These are phyloP conservation scores for Crepidodera aurea DNA, from an alignment of 2,888 invertebrate genomes.

Conservation along the genomic window DNA sequence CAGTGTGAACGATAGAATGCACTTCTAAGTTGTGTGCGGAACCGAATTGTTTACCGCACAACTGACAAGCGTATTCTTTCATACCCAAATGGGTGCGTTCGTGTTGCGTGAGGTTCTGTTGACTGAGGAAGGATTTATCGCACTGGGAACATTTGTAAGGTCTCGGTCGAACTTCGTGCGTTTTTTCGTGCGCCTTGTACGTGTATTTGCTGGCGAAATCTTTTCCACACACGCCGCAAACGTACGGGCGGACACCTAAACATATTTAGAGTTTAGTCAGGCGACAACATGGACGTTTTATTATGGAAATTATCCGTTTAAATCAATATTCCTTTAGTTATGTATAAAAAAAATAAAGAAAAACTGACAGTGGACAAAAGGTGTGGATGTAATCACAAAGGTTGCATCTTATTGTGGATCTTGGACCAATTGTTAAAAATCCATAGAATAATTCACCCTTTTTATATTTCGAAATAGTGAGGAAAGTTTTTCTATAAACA, in stretches of 20 bases:
- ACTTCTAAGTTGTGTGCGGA: constrained; percentile 76
- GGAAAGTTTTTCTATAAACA: too few relatives aligned
- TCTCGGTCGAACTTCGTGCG: constrained; percentile 73
- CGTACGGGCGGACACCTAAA: constrained; percentile 70
- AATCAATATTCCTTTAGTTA: too few relatives aligned
- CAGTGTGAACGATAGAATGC: constrained; percentile 81
- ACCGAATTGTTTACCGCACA: constrained; percentile 80
- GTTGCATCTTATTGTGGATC: too few relatives aligned
- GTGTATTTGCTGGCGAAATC: constrained; percentile 83
- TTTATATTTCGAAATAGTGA: too few relatives aligned
- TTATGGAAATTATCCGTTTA: too few relatives aligned
- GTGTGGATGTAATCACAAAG: too few relatives aligned
- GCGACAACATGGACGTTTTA: neutral
- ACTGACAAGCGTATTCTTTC: constrained; percentile 73
- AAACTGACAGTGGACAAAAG: too few relatives aligned
- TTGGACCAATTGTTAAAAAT: too few relatives aligned
- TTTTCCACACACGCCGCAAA: constrained; percentile 73
- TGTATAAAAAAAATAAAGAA: too few relatives aligned
- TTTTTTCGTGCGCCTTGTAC: constrained; percentile 77
- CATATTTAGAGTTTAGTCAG: too few relatives aligned
- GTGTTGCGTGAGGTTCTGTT: constrained; percentile 78
- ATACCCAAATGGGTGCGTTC: constrained; percentile 76
- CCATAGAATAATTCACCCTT: too few relatives aligned
- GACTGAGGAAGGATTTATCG: constrained; percentile 77
- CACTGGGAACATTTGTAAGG: constrained; percentile 75